Evolutionary conservation across 2,113 vertebrate species (phyloP), one percentile per base, ranked within the genome.

Genomic region (Crotalus tigris): DNA sequence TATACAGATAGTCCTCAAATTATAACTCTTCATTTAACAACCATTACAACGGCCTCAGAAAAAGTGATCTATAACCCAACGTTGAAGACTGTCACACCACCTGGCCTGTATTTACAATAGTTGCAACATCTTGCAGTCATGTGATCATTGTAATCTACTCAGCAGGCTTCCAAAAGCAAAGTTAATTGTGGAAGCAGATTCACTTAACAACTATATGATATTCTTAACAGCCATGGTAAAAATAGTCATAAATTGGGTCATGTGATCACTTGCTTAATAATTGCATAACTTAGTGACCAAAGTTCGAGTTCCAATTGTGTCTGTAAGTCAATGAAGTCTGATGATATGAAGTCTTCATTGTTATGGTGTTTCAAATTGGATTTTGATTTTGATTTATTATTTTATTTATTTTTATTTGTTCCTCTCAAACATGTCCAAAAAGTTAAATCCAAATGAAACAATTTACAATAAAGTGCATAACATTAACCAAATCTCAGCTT

Each of bases 331-430:
- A 33, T 5, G 29, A 69, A 2, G 57, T 87, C 29, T 53, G 55
- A 64, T 81, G 51, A 89, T 89, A 81, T 23, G 87, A 81, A 92
- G 23, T 64, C 87, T 92, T 92, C 33, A 81, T 89, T 81, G 91
- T 91, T 44, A 24, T 69, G 51, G 53, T 85, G 44, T 91, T 75
- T 93, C 53, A 81, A 88, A 39, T 46, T 85, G 55, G 9, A 85
- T n/a, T 85, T 85, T 89, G 39, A 89, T 85, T 81, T 64, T 69
- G n/a, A 64, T 64, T 51, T 29, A 51, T 51, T 51, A 51, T 51
- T 51, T 51, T 51, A 29, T 29, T 64, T 64, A 64, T n/a, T n/a
- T 64, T n/a, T n/a, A n/a, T 91, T 24, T 57, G 17, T 54, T 69
- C 26, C 29, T 81, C 57, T 89, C n/a, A 85, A 54, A 55, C 29